Conservation (phyloP, 1,140 invertebrate species). For the Brachionus paranguensis region DNA sequence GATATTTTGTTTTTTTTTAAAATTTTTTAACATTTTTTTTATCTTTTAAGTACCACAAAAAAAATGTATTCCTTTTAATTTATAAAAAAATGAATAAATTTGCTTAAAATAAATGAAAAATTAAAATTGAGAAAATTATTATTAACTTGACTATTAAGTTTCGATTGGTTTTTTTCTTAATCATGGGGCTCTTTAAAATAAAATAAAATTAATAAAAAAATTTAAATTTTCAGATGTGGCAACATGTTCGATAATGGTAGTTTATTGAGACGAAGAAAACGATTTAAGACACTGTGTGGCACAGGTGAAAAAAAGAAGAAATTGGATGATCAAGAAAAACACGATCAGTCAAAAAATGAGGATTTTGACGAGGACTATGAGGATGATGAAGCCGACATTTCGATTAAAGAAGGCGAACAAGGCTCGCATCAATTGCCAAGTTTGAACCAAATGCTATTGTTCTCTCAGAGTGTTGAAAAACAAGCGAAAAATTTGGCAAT, state of each 20-base stretch:
- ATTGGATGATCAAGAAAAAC: background rate
- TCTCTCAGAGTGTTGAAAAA: background rate
- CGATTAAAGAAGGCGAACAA: background rate
- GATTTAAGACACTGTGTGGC: conserved; percentile 44
- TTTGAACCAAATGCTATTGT: background rate
- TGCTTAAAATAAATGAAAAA: too few species aligned
- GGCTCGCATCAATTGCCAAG: background rate
- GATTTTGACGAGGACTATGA: conserved; percentile 1
- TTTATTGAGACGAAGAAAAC: conserved; percentile 50
- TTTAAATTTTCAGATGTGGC: conserved; percentile 61
- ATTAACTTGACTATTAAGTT: too few species aligned
- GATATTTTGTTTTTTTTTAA: too few species aligned
- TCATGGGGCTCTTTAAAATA: too few species aligned
- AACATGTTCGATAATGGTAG: conserved; percentile 56
- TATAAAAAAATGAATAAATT: too few species aligned
- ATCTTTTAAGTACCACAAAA: too few species aligned
- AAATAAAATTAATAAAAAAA: background rate
- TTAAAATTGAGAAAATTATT: too few species aligned
- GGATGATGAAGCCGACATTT: background rate
- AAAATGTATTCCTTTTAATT: too few species aligned
- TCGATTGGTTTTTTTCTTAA: too few species aligned
- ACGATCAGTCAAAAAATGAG: conserved; percentile 7
- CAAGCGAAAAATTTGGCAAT: background rate
- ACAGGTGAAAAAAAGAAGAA: background rate
- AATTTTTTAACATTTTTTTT: too few species aligned